Percentiles rank a stretch among this genome's conserved stretches.
Conservation (phyloP, 2,113 vertebrate genomes). For the Alectura lathami region DNA sequence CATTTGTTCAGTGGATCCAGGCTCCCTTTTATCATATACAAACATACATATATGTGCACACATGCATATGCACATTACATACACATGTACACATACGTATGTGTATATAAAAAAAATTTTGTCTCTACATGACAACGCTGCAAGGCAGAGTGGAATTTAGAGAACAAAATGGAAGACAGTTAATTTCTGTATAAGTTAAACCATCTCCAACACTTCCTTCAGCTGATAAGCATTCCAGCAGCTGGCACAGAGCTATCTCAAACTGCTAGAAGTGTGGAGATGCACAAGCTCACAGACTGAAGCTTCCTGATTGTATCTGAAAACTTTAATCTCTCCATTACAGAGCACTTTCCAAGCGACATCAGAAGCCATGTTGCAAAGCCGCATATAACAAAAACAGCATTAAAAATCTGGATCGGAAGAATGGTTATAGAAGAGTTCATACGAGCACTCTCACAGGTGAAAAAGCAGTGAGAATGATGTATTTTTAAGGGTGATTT, state of each 20-base stretch:
- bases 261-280: fast-evolving
- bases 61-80: neutral
- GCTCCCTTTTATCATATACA: neutral
- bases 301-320: neutral
- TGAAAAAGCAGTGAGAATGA: neutral
- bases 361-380: neutral
- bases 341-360: neutral
- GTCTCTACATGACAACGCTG: neutral
- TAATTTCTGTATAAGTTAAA: neutral
- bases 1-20: neutral
- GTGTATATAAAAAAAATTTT: neutral
- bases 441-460: neutral
- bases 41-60: neutral
- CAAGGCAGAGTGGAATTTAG: neutral
- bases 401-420: neutral
- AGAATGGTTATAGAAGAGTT: neutral
- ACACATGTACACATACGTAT: neutral
- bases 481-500: neutral
- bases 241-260: neutral
- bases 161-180: neutral
- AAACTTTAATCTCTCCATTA: neutral
- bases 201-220: neutral
- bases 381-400: neutral
- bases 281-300: neutral
- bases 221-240: neutral